These are phyloP conservation scores for Triplophysa dalaica DNA, from an alignment of 2,113 vertebrate species.

Conservation along the genomic window DNA sequence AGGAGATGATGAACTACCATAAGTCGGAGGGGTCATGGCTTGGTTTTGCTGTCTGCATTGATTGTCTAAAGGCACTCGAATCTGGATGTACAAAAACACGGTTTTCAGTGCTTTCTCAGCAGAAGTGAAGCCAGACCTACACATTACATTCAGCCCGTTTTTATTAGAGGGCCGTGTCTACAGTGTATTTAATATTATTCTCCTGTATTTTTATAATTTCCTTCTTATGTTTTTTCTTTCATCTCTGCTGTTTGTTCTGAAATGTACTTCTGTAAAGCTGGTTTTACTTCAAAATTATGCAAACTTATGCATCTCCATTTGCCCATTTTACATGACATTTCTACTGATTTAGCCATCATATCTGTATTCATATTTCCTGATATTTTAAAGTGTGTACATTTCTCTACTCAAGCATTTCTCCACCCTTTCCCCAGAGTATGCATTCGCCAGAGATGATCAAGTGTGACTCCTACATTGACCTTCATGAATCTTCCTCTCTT, in stretches of 20 bases:
- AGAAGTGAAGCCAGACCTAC: too few relatives aligned
- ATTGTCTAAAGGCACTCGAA: constrained; percentile 51
- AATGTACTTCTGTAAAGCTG: too few relatives aligned
- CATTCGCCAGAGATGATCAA: neutral
- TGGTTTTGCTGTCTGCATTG: constrained; percentile 55
- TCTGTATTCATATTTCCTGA: neutral
- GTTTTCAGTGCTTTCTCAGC: neutral
- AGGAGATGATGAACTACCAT: neutral
- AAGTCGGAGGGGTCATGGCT: neutral
- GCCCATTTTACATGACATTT: too few relatives aligned
- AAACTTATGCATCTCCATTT: too few relatives aligned
- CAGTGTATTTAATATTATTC: neutral
- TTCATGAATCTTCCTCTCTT: neutral
- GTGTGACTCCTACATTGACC: neutral
- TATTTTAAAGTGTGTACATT: too few relatives aligned
- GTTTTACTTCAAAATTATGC: too few relatives aligned
- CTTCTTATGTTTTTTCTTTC: too few relatives aligned
- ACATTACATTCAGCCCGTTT: neutral
- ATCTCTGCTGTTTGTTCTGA: too few relatives aligned
- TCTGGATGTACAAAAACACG: neutral
- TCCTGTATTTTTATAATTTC: too few relatives aligned
- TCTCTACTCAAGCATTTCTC: too few relatives aligned
- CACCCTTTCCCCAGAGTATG: neutral
- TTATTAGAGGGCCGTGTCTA: neutral
- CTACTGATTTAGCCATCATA: neutral